Conservation (phyloP, 2,113 vertebrate species). For the Colinus virginianus region DNA sequence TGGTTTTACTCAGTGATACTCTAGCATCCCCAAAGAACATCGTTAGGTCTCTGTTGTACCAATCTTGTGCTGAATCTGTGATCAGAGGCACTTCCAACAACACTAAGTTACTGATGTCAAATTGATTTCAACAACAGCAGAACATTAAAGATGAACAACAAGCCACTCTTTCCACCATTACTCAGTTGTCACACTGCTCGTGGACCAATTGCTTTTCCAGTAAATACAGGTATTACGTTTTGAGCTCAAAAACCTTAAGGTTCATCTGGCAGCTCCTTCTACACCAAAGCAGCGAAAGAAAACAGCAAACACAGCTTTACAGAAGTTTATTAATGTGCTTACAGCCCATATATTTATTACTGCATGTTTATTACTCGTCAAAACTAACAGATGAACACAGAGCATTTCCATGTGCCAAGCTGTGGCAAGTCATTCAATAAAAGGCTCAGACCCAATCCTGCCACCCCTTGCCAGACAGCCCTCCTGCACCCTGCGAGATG, state of each 20-base stretch:
- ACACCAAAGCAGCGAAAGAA: neutral
- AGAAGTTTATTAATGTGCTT: neutral
- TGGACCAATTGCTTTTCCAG: constrained; percentile 56
- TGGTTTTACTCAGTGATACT: neutral
- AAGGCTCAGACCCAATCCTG: neutral
- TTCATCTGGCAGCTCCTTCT: neutral
- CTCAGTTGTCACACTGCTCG: constrained; percentile 62
- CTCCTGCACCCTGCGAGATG: neutral
- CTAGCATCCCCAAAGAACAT: neutral
- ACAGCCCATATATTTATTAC: neutral
- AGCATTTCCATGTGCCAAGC: neutral
- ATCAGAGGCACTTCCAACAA: constrained; percentile 14
- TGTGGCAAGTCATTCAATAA: neutral
- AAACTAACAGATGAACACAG: neutral
- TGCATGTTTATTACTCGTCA: neutral
- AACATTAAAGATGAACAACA: constrained; percentile 6
- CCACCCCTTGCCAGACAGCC: constrained; percentile 1
- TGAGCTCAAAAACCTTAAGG: constrained; percentile 32
- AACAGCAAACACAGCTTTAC: neutral
- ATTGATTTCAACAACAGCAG: constrained; percentile 36
- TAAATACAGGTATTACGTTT: constrained; percentile 49
- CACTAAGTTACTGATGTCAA: neutral
- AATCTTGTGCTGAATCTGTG: neutral
- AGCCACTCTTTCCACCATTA: neutral
- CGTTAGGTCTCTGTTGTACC: neutral